Base-by-base conservation (phyloP, 30 jellyfish, hydroid and myxozoan species). In the Chrysaora quinquecirrha region DNA sequence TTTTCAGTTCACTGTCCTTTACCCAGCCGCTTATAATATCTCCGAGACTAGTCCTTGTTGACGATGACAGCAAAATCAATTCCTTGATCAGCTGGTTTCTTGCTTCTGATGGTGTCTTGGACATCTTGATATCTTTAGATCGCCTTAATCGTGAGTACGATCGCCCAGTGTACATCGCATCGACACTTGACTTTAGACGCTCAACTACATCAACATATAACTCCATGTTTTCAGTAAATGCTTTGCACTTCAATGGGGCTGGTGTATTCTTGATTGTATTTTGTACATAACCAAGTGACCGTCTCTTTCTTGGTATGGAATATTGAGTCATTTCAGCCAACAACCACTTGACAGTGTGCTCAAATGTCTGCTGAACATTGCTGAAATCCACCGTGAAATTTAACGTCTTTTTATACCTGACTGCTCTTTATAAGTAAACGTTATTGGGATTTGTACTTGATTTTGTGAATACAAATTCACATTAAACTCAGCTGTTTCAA, bases 401-500 rank as follows among this genome's bases (percentile, higher is more conserved):
- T 6, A 80, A 72, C 0, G 30, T 49, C 60, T 61, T 48, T 38
- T 1, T n/a, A 38, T 49, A 14, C 95, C 87, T 7, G 34, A 22
- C 25, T 67, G 82, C 43, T 90, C 91, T 18, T 46, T 68, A 30
- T 76, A 19, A 1, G 34, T 18, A 19, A 87, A 73, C 27, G 75
- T 73, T 71, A 93, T 43, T n/a, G 98, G 98, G 11, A 93, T 32
- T 34, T 68, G 19, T 32, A 31, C 48, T 21, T 54, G 29, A 11
- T 62, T 58, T 25, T 90, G 74, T 0, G 78, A 21, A 49, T 87
- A 81, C 14, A 80, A 35, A 27, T 65, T 74, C 7, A 76, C 47
- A 60, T 63, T 80, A 64, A 87, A 86, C 64, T 83, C 93, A 3
- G 90, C 97, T 64, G 75, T 73, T 75, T 65, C 49, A 27, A 93